Conservation (phyloP, 2,113 vertebrate species). For the Zingel zingel region DNA sequence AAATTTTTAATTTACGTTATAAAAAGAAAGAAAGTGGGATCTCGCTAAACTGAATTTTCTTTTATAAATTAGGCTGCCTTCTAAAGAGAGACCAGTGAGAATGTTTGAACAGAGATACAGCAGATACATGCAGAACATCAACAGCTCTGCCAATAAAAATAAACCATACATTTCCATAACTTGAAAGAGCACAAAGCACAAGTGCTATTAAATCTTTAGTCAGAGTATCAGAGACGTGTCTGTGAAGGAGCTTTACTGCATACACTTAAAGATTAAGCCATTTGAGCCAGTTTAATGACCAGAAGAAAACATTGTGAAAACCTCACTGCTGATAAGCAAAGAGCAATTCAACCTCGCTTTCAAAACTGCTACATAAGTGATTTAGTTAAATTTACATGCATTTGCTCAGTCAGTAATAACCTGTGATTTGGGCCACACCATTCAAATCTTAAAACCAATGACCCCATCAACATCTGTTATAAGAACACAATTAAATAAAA, state of each 20-base stretch:
- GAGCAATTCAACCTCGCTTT: background rate
- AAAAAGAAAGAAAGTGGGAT: background rate
- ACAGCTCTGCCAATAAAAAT: background rate
- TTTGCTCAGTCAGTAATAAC: background rate
- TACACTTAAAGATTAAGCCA: background rate
- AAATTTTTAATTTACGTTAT: background rate
- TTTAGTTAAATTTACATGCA: background rate
- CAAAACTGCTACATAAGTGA: background rate
- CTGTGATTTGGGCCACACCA: background rate
- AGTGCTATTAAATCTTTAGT: background rate
- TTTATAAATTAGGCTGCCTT: too few species aligned
- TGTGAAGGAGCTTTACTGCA: background rate
- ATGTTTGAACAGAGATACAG: background rate
- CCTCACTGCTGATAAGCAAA: background rate
- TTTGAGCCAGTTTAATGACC: background rate
- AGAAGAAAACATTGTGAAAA: background rate
- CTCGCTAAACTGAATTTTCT: background rate
- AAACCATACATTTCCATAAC: background rate
- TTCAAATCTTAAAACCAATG: background rate
- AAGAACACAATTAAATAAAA: constrained; percentile 15
- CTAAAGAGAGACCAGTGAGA: background rate
- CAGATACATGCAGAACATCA: background rate
- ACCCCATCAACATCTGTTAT: background rate
- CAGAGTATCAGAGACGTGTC: background rate
- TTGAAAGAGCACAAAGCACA: background rate